Percentiles rank a stretch among this genome's conserved stretches.
Conservation (phyloP, 2,113 vertebrate species). For the Notarius lentiginosus region DNA sequence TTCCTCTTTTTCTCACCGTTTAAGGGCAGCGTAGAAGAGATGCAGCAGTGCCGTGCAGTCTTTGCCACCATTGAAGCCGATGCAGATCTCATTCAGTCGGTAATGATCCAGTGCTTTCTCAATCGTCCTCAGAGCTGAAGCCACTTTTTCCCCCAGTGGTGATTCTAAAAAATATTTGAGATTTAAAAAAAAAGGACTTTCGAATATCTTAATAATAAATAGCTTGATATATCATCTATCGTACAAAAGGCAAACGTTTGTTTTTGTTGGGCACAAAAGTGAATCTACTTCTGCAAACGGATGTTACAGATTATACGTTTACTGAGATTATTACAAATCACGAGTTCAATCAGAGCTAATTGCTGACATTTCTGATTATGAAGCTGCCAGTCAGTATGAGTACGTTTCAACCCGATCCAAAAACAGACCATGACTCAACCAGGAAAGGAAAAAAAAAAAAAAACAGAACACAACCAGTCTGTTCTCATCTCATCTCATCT, state of each 20-base stretch:
- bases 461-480: neutral
- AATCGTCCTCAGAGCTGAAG: conserved; percentile 78
- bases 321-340: neutral
- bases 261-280: neutral
- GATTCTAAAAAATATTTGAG: conserved; percentile 70
- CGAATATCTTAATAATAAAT: neutral
- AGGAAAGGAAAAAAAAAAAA: neutral
- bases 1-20: conserved; percentile 73
- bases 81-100: conserved; percentile 78
- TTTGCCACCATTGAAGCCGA: conserved; percentile 97
- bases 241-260: neutral
- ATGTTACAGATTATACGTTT: neutral
- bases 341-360: neutral
- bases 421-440: conserved; percentile 29
- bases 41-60: conserved; percentile 95
- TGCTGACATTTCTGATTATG: conserved; percentile 11
- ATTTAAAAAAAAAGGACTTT: neutral
- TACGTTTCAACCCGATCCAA: neutral
- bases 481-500: too few relatives aligned
- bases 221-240: neutral
- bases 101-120: conserved; percentile 83
- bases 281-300: neutral
- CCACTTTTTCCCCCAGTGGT: conserved; percentile 82
- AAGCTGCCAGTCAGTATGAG: conserved; percentile 15
- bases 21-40: conserved; percentile 83